These are phyloP conservation scores for Acronicta alni DNA, from an alignment of 2,888 invertebrate genomes.

Conservation along the genomic window DNA sequence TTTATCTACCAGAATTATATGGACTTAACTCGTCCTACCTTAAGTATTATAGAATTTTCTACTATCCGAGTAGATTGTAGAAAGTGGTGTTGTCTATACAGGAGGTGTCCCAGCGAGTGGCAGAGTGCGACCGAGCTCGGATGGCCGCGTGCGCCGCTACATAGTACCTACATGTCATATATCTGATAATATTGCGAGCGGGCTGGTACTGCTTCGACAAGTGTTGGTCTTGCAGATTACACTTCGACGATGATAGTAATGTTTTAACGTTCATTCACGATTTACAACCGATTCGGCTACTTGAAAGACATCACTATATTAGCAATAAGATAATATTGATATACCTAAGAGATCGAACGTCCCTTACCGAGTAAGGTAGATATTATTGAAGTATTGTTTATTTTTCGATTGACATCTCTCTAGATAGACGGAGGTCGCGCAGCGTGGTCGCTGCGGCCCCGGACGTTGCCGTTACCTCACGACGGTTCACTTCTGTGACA, in stretches of 20 bases:
- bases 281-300: constrained; percentile 81
- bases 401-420: constrained; percentile 85
- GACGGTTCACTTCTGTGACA: constrained; percentile 71
- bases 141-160: constrained; percentile 25
- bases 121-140: not conserved
- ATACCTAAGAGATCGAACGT: constrained; percentile 89
- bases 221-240: constrained; percentile 80
- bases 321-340: constrained; percentile 88
- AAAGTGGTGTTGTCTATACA: not conserved
- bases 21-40: constrained; percentile 9
- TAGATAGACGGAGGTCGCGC: constrained; percentile 70
- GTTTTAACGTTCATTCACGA: constrained; percentile 68
- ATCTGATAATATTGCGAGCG: constrained; percentile 72
- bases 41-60: constrained; percentile 19
- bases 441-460: constrained; percentile 45
- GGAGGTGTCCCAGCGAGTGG: not conserved
- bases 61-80: constrained; percentile 1
- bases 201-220: constrained; percentile 86
- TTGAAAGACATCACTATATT: constrained; percentile 81
- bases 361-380: constrained; percentile 89
- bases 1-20: constrained; percentile 17
- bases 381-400: constrained; percentile 83
- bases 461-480: constrained; percentile 49
- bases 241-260: constrained; percentile 72
- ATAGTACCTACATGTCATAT: constrained; percentile 49